Evolutionary conservation across 2,113 vertebrate genomes (phyloP).

Genomic region (Ranitomeya imitator): DNA sequence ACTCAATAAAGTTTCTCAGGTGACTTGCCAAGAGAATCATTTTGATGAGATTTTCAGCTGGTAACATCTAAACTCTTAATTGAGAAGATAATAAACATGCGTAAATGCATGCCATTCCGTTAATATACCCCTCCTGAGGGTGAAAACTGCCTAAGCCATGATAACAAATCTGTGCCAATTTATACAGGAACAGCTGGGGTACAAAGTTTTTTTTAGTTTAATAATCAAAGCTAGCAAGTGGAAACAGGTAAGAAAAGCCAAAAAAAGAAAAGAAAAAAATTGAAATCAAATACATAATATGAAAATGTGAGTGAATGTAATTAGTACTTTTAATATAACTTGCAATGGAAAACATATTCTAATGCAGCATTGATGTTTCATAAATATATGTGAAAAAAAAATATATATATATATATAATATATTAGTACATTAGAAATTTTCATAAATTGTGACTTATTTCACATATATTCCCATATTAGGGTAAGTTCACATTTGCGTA

Average conservation of each 20-base stretch:
- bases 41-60: constrained; percentile 54
- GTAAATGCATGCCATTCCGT: constrained; percentile 50
- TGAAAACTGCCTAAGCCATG: constrained; percentile 33
- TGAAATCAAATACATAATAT: constrained; percentile 3
- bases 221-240: constrained; percentile 48
- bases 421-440: background rate
- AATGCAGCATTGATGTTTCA: background rate
- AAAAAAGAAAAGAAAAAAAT: background rate
- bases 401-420: too few relatives aligned
- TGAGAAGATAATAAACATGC: constrained; percentile 53
- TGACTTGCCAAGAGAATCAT: constrained; percentile 57
- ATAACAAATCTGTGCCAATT: constrained; percentile 56
- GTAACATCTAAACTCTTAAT: constrained; percentile 54
- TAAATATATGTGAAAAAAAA: too few relatives aligned
- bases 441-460: background rate
- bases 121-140: constrained; percentile 48
- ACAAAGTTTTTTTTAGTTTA: constrained; percentile 45
- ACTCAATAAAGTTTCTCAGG: constrained; percentile 57
- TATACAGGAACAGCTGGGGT: constrained; percentile 49
- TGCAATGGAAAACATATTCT: background rate
- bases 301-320: background rate
- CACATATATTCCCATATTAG: too few relatives aligned
- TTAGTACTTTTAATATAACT: background rate
- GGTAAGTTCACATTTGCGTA: too few relatives aligned
- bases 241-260: background rate